phyloP scores from a whole-genome alignment of 2,888 invertebrate genomes.

The Andrena flavipes region DNA sequence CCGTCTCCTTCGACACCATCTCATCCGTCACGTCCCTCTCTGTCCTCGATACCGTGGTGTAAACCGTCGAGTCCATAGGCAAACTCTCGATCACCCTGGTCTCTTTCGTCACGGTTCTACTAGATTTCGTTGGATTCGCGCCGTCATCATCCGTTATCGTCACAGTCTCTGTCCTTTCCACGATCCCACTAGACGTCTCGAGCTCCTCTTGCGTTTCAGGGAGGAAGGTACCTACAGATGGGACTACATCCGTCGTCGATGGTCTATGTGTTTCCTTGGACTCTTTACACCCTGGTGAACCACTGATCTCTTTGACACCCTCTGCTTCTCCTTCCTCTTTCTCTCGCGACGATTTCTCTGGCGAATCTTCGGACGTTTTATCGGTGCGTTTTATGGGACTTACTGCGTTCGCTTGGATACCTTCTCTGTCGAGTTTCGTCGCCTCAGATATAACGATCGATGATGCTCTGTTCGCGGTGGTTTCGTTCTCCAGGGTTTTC shows the following conservation, averaged over 20 bases:
- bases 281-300: background rate
- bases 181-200: background rate
- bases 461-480: conserved; percentile 17
- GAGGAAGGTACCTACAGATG: conserved; percentile 11
- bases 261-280: conserved; percentile 28
- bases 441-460: conserved; percentile 15
- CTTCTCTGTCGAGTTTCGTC: background rate
- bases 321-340: background rate
- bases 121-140: conserved; percentile 18
- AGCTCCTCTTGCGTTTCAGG: conserved; percentile 36
- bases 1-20: conserved; percentile 28
- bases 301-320: conserved; percentile 13
- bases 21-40: conserved; percentile 22
- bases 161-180: conserved; percentile 45
- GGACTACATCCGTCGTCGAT: conserved; percentile 11
- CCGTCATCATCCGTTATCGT: conserved; percentile 11
- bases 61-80: conserved; percentile 1
- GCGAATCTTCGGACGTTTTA: background rate
- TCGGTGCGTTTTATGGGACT: background rate
- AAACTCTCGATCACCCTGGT: conserved; percentile 22
- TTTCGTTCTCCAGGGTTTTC: conserved; percentile 70
- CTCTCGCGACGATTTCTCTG: background rate
- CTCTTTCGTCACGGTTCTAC: conserved; percentile 24
- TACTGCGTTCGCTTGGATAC: background rate
- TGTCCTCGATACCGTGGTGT: conserved; percentile 39